Base-by-base conservation (phyloP, 2,888 invertebrate species). In the Drepanosiphum platanoidis region DNA sequence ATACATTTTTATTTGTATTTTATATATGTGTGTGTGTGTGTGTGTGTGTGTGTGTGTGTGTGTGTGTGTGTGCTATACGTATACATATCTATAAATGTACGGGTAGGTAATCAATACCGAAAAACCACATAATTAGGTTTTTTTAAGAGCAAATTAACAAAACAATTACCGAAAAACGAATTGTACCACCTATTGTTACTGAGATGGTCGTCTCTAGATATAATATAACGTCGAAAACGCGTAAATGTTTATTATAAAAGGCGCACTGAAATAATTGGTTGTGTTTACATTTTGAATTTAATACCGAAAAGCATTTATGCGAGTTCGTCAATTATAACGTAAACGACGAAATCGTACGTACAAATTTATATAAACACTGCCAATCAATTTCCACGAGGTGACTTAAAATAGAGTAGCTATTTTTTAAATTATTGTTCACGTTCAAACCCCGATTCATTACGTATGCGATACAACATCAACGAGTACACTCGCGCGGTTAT, bases 81-180 rank as follows among this genome's bases (percentile, higher is more conserved):
- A 61, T 36, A 32, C 15, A 42, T 78, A 22, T 32, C 32, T 52
- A 52, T 36, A 52, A 68, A 68, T 68, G 27, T n/a, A n/a, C n/a
- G n/a, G n/a, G n/a, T n/a, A n/a, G n/a, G n/a, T 52, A 32, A 72
- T 61, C 74, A 66, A 83, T 64, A 80, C 2, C 15, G 1, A 30
- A 32, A 70, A 61, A 72, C 52, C 30, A 58, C 58, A 70, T 70
- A 22, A 27, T 64, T 32, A 2, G 18, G 18, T 52, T 81, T 77
- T n/a, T 81, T 36, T 61, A 71, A 81, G 22, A 58, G 13, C 18
- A 81, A 81, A 71, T 81, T 81, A 58, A 81, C 30, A 81, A 71
- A 58, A 1, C 52, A 11, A 68, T 52, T 34, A 52, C 66, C 66
- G n/a, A 46, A 79, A 66, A 70, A 11, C 18, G 80, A 68, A 52